Conservation (phyloP, 2,888 invertebrate species). For the Patella pellucida region DNA sequence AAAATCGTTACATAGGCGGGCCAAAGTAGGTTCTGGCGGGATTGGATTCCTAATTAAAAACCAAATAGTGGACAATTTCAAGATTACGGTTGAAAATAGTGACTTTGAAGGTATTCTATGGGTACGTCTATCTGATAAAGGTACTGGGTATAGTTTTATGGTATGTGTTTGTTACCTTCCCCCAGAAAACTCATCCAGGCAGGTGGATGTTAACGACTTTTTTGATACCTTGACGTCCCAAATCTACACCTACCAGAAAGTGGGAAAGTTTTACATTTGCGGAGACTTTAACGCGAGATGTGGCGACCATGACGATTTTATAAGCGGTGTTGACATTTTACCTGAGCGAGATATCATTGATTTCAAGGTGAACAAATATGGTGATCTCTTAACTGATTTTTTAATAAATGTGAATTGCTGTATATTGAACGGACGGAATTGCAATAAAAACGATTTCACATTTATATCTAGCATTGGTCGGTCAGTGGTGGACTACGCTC, state of each 20-base stretch:
- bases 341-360: not conserved
- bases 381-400: not conserved
- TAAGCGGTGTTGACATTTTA: not conserved
- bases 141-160: not conserved
- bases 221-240: not conserved
- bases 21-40: not conserved
- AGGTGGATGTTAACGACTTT: not conserved
- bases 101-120: not conserved
- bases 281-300: not conserved
- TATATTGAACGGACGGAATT: not conserved
- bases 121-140: not conserved
- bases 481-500: not conserved
- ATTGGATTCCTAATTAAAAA: not conserved
- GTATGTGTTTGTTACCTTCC: not conserved
- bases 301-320: slow-evolving; percentile 2
- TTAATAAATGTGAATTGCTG: not conserved
- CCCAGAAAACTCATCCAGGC: not conserved
- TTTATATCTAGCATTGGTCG: not conserved
- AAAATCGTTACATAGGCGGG: not conserved
- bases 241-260: not conserved
- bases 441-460: not conserved
- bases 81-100: not conserved
- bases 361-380: not conserved
- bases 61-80: not conserved
- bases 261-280: not conserved